Evolutionary conservation across 2,797 vertebrate species (phyloP).

Genomic region (Melanotaenia trifasciata): DNA sequence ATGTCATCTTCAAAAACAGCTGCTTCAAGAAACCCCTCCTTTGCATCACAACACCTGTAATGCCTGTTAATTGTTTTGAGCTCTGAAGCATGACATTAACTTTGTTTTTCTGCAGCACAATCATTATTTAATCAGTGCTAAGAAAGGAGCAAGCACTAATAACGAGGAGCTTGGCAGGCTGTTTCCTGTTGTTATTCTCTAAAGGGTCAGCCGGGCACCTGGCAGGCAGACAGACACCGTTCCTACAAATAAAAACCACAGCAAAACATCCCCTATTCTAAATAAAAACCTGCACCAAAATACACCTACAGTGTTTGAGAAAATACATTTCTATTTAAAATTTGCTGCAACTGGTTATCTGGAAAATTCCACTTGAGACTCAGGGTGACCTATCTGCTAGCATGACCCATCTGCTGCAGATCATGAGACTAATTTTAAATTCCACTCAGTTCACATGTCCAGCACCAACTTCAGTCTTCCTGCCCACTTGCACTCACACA

Average conservation of each 20-base stretch:
- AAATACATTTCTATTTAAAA: slow-evolving; percentile 21
- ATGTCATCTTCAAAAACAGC: slow-evolving; percentile 36
- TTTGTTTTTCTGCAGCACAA: slow-evolving; percentile 56
- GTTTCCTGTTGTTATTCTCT: slow-evolving; percentile 56
- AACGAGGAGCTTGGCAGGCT: slow-evolving; percentile 38
- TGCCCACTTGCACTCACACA: slow-evolving; percentile 5
- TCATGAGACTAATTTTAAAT: slow-evolving; percentile 61
- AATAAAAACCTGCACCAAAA: slow-evolving; percentile 46
- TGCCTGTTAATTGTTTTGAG: slow-evolving; percentile 44
- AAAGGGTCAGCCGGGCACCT: slow-evolving; percentile 39
- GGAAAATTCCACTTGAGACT: slow-evolving; percentile 24
- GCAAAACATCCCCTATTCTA: slow-evolving; percentile 42
- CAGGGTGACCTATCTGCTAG: slow-evolving; percentile 39
- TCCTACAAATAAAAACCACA: slow-evolving; percentile 42
- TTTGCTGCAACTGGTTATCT: neutral
- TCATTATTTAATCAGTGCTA: slow-evolving; percentile 63
- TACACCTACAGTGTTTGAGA: slow-evolving; percentile 33
- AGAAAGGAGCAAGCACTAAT: slow-evolving; percentile 44
- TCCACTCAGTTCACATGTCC: slow-evolving; percentile 43
- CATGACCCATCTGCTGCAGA: slow-evolving; percentile 48
- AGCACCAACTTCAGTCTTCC: slow-evolving; percentile 31
- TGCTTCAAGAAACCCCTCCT: slow-evolving; percentile 10
- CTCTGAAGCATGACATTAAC: slow-evolving; percentile 58
- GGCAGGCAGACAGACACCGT: slow-evolving; percentile 41
- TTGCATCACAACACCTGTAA: slow-evolving; percentile 21